Evolutionary conservation across 2,888 invertebrate species (phyloP).

Genomic region (Napeogenes sylphis): DNA sequence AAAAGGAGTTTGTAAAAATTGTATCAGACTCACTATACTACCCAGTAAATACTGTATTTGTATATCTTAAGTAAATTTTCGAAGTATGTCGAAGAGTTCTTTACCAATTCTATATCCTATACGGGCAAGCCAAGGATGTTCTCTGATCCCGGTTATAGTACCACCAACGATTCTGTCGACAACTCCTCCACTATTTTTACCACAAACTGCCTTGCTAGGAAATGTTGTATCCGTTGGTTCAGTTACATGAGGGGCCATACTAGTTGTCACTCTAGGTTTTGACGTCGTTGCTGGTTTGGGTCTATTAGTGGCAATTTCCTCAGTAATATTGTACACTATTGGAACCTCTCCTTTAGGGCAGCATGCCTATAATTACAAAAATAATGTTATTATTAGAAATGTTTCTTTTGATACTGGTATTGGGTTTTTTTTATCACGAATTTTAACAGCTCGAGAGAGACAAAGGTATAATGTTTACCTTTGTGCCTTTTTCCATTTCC

Average conservation of each 20-base stretch:
- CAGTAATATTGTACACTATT: slow-evolving; percentile 6
- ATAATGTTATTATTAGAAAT: not conserved
- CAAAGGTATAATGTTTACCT: too few species aligned
- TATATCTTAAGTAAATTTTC: too few species aligned
- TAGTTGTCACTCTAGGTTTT: not conserved
- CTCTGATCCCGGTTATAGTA: slow-evolving; percentile 62
- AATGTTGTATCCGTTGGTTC: slow-evolving; percentile 33
- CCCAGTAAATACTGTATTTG: not conserved
- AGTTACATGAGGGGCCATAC: not conserved
- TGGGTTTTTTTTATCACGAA: too few species aligned
- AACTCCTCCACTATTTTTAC: slow-evolving; percentile 35
- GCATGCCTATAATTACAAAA: slow-evolving; percentile 31
- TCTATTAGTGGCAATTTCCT: slow-evolving; percentile 15
- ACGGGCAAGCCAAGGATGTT: slow-evolving; percentile 80
- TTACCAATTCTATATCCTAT: slow-evolving; percentile 64
- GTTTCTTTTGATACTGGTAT: too few species aligned
- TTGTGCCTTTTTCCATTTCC: too few species aligned
- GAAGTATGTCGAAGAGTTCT: slow-evolving; percentile 12
- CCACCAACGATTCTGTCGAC: slow-evolving; percentile 71
- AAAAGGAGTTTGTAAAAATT: too few species aligned
- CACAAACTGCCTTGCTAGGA: slow-evolving; percentile 47
- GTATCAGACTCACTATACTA: not conserved
- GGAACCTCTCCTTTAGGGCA: slow-evolving; percentile 25
- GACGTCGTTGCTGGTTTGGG: not conserved
- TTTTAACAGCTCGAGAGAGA: too few species aligned